Base-by-base conservation (phyloP, 2,797 vertebrate species). In the Pangasius krempfi region DNA sequence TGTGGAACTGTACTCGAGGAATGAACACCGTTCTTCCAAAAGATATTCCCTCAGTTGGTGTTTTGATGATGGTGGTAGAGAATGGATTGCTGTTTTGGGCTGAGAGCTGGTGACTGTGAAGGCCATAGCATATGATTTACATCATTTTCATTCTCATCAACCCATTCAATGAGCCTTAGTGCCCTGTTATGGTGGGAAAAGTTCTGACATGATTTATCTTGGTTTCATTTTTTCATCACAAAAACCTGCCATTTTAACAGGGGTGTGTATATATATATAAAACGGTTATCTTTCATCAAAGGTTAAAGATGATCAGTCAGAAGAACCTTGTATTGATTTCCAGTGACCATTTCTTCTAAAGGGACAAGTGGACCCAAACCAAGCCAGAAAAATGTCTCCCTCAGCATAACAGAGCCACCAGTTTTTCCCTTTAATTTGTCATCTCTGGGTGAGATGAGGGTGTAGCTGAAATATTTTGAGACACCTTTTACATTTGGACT, bases 401-500 rank as follows among this genome's bases (percentile, higher is more conserved):
- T 82, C 22, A 82, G 33, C 79, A 82, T 62, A 80, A 27, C 33
- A 60, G 52, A 37, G 56, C 56, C 22, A 40, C 54, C 12, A 27
- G 54, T 37, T 58, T 60, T 81, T 58, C 33, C 79, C 20, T 82
- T 82, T 60, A 62, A 60, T 82, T 60, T 82, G 33, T 62, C 37
- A n/a, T 44, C 25, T 44, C 37, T 44, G 37, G 58, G 6, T n/a
- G n/a, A 82, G 37, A 62, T 76, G 84, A 89, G 37, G 76, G 52
- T 56, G 62, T 27, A 54, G 64, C 66, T 81, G 30, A 86, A 60
- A 62, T 82, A 82, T 82, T 82, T 62, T 82, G 80, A 82, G 80
- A 82, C 58, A 62, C 54, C 75, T 86, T 86, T 89, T 56, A 78
- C 72, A 85, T 85, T 56, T 82, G 58, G 80, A 16, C 37, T 62